Conservation (phyloP, 1,140 invertebrate species). For the Aphelenchoides besseyi region DNA sequence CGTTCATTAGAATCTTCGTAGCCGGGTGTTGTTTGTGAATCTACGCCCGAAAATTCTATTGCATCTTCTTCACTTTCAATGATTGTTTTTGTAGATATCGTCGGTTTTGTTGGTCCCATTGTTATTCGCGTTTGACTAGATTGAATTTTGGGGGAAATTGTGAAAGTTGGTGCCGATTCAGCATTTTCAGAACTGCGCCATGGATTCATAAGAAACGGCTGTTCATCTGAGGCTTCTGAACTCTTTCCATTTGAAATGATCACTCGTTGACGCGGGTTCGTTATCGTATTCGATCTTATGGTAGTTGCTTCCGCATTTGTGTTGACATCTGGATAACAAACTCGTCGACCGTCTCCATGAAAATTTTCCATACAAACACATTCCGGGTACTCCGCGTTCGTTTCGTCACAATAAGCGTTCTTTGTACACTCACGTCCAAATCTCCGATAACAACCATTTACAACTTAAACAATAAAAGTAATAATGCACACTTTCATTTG, state of each 20-base stretch:
- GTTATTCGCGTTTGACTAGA: slow-evolving; percentile 3
- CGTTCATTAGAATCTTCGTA: not conserved
- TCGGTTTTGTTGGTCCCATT: not conserved
- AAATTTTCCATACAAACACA: slow-evolving; percentile 53
- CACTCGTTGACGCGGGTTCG: slow-evolving; percentile 14
- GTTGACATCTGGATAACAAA: slow-evolving; percentile 25
- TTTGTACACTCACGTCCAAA: slow-evolving; percentile 42
- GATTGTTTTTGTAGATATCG: not conserved
- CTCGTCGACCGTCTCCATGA: slow-evolving; percentile 50
- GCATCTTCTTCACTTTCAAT: not conserved
- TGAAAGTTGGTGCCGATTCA: not conserved
- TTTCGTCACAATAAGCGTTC: slow-evolving; percentile 45
- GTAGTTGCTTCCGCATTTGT: slow-evolving; percentile 13
- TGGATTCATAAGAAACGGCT: slow-evolving; percentile 27
- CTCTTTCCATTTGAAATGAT: slow-evolving; percentile 10
- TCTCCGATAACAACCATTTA: slow-evolving; percentile 42
- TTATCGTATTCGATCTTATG: slow-evolving; percentile 8
- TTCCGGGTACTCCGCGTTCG: slow-evolving; percentile 37
- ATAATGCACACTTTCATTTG: slow-evolving; percentile 18
- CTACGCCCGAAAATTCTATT: not conserved
- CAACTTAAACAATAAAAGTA: slow-evolving; percentile 34
- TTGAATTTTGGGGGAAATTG: not conserved
- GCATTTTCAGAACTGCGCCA: slow-evolving; percentile 22
- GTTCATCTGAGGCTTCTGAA: slow-evolving; percentile 23
- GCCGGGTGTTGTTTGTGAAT: not conserved